phyloP scores from a whole-genome alignment of 2,113 vertebrate species.

The Tichodroma muraria region DNA sequence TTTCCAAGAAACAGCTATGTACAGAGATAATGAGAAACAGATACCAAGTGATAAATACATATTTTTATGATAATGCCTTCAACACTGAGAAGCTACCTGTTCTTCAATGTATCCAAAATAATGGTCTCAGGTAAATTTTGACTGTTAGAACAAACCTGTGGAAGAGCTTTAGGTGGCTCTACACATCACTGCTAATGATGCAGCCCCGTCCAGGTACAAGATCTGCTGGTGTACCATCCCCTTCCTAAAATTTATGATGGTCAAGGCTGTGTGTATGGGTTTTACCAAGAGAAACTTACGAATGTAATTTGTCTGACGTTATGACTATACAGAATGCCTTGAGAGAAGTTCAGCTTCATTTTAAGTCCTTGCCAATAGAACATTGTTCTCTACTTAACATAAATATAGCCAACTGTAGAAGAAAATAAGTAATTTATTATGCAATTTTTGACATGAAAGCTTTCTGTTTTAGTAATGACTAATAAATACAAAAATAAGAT shows the following conservation, averaged over 20 bases:
- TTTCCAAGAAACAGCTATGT: not conserved
- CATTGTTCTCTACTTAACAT: not conserved
- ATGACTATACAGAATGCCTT: not conserved
- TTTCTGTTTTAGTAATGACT: not conserved
- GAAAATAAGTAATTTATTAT: not conserved
- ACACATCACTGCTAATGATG: not conserved
- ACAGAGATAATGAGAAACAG: not conserved
- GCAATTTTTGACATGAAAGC: not conserved
- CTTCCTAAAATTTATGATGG: not conserved
- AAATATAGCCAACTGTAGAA: not conserved
- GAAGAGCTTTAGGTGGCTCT: not conserved
- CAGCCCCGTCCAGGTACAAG: too few relatives aligned
- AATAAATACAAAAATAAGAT: not conserved
- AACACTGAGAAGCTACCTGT: not conserved
- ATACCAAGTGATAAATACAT: not conserved
- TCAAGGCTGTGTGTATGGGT: not conserved
- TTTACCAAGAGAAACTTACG: rapidly evolving
- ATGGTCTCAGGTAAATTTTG: not conserved
- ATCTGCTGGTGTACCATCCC: not conserved
- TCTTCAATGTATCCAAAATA: not conserved
- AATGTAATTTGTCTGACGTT: not conserved
- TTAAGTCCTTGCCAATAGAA: not conserved
- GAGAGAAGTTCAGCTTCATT: not conserved
- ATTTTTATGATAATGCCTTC: not conserved
- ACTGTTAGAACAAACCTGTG: not conserved